Conservation (phyloP, 2,888 invertebrate species). For the Smittia sp. region DNA sequence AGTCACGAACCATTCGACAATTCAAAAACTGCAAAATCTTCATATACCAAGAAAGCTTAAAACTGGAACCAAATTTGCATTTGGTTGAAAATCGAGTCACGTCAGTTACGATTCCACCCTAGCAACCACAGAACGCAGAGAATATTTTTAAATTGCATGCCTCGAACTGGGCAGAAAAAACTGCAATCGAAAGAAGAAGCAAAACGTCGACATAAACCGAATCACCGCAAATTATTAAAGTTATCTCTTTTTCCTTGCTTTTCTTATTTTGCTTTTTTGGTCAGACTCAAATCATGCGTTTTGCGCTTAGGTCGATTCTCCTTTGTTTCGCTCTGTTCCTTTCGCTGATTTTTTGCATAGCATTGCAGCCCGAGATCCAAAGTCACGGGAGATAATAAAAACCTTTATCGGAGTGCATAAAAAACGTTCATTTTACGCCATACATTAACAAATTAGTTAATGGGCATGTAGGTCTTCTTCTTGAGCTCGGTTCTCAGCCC, state of each 20-base stretch:
- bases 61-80: no score
- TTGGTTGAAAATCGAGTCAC: no score
- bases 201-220: neutral
- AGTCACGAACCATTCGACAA: no score
- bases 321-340: neutral
- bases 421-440: slow-evolving; percentile 32
- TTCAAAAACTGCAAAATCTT: no score
- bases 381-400: neutral
- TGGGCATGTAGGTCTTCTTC: slow-evolving; percentile 12
- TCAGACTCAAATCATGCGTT: slow-evolving; percentile 26
- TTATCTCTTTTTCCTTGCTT: neutral
- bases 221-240: slow-evolving; percentile 13
- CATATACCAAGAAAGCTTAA: no score
- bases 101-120: neutral
- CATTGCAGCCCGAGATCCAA: no score
- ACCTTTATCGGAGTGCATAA: slow-evolving; percentile 19
- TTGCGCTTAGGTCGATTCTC: slow-evolving; percentile 2
- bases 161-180: slow-evolving; percentile 2
- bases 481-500: neutral
- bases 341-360: neutral
- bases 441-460: slow-evolving; percentile 40
- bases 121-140: neutral
- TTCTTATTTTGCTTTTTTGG: neutral
- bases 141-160: slow-evolving; percentile 4
- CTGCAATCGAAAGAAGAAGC: neutral